A percentile compares a stretch with the other conserved stretches of the same genome.
Conservation (phyloP, 2,888 invertebrate species). For the Dimorphilus gyrociliatus region DNA sequence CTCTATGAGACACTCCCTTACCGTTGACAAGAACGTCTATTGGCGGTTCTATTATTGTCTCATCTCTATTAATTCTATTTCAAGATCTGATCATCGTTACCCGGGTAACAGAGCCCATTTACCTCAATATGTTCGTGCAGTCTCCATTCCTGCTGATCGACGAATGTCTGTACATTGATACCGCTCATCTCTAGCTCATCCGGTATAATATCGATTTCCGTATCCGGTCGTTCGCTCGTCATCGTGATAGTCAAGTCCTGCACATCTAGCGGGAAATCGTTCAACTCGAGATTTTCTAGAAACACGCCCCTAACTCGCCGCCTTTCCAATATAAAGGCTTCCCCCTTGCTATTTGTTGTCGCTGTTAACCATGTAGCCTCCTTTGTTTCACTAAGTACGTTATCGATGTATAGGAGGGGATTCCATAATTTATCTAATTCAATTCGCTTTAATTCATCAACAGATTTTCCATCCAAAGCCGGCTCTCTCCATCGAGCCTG, state of each 20-base stretch:
- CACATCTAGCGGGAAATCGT: slow-evolving; percentile 12
- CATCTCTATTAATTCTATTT: too few relatives aligned
- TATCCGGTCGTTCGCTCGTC: slow-evolving; percentile 21
- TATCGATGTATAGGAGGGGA: slow-evolving; percentile 20
- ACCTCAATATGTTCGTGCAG: slow-evolving; percentile 22
- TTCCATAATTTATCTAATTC: slow-evolving; percentile 18
- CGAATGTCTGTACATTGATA: slow-evolving; percentile 27
- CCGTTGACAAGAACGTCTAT: too few relatives aligned
- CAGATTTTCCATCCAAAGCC: slow-evolving; percentile 22
- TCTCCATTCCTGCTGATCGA: slow-evolving; percentile 30
- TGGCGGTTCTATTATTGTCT: too few relatives aligned
- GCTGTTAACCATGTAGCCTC: slow-evolving; percentile 15
- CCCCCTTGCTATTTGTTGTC: slow-evolving; percentile 9
- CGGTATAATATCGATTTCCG: slow-evolving; percentile 24
- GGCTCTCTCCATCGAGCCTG: slow-evolving; percentile 37
- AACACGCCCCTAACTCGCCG: slow-evolving; percentile 15
- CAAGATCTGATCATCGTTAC: too few relatives aligned
- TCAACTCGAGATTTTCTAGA: slow-evolving; percentile 17
- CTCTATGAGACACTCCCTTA: too few relatives aligned
- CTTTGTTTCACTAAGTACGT: slow-evolving; percentile 18
- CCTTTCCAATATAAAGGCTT: slow-evolving; percentile 14
- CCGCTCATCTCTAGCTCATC: slow-evolving; percentile 26
- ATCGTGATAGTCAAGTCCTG: slow-evolving; percentile 28
- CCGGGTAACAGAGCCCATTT: too few relatives aligned
- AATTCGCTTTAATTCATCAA: slow-evolving; percentile 12